Conservation (phyloP, 2,113 vertebrate genomes). For the Cyanoramphus novaezelandiae region DNA sequence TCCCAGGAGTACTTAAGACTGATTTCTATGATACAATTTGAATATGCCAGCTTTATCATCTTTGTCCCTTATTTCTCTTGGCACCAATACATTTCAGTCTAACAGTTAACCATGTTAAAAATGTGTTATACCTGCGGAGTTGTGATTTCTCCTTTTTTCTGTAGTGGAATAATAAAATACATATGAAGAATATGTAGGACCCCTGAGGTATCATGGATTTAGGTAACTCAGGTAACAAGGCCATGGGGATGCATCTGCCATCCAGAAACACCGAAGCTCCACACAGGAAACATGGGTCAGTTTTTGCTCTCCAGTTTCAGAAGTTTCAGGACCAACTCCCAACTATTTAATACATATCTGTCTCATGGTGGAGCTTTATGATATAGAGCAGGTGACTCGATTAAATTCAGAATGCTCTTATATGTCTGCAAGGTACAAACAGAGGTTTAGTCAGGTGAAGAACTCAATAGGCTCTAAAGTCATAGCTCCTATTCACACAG, state of each 20-base stretch:
- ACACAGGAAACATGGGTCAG: accelerated
- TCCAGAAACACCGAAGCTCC: neutral
- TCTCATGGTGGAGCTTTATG: neutral
- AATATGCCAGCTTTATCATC: neutral
- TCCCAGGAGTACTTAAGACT: neutral
- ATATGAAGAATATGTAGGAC: neutral
- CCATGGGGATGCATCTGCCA: neutral
- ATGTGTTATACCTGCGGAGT: neutral
- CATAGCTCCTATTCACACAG: neutral
- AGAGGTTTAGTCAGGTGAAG: neutral
- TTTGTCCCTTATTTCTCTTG: neutral
- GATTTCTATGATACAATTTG: neutral
- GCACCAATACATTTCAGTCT: neutral
- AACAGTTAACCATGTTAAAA: neutral
- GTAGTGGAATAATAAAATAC: neutral
- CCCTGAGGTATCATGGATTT: neutral
- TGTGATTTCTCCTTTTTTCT: neutral
- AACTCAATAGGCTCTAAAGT: neutral
- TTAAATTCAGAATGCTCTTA: neutral
- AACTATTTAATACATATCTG: neutral
- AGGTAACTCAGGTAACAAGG: neutral
- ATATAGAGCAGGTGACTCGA: neutral
- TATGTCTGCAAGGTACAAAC: neutral
- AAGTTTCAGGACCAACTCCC: neutral
- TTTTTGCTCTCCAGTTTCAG: neutral